These are phyloP conservation scores for Lobophora halterata DNA, from an alignment of 2,888 invertebrate genomes.

Conservation along the genomic window DNA sequence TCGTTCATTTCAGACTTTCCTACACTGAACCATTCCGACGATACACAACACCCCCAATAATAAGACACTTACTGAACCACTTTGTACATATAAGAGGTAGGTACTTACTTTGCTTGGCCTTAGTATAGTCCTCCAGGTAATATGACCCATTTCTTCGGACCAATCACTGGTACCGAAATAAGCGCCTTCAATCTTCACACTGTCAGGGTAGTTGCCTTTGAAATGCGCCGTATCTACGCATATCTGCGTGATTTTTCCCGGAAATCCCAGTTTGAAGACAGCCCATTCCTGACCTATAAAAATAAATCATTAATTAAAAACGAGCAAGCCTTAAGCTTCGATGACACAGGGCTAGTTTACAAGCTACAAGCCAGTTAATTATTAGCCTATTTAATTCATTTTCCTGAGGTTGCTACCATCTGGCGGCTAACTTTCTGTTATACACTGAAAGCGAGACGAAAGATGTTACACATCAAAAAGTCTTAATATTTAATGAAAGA, in stretches of 20 bases:
- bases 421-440: too few species aligned
- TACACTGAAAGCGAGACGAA: too few species aligned
- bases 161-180: constrained; percentile 50
- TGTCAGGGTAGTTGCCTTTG: constrained; percentile 84
- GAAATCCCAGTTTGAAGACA: constrained; percentile 79
- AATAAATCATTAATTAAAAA: constrained; percentile 7
- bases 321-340: too few species aligned
- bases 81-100: not conserved
- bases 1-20: too few species aligned
- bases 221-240: constrained; percentile 83
- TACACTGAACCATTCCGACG: not conserved
- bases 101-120: constrained; percentile 75
- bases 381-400: too few species aligned
- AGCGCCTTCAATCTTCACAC: constrained; percentile 78
- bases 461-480: too few species aligned
- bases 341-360: too few species aligned
- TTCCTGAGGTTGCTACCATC: too few species aligned
- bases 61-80: too few species aligned
- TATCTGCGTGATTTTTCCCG: constrained; percentile 71
- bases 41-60: too few species aligned
- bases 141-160: constrained; percentile 38
- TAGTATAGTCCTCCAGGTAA: constrained; percentile 70
- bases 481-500: too few species aligned
- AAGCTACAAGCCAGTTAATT: too few species aligned
- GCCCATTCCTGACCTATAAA: constrained; percentile 82